Conservation (phyloP, 2,888 invertebrate species). For the Diploptera punctata region DNA sequence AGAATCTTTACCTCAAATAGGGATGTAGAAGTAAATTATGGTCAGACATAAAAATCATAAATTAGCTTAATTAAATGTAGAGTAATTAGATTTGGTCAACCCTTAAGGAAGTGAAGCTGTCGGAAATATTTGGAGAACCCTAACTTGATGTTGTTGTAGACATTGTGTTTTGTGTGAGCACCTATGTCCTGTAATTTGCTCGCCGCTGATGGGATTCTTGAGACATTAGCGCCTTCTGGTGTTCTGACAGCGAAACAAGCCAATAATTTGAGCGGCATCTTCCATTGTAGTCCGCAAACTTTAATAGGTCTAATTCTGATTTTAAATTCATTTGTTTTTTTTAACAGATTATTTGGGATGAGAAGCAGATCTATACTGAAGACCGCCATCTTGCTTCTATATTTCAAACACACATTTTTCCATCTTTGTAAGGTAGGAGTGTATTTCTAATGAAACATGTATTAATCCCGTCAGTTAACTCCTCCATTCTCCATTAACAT, state of each 20-base stretch:
- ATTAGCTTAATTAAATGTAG: too few species aligned
- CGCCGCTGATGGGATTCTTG: constrained; percentile 22
- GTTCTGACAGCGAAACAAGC: constrained; percentile 8
- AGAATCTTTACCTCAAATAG: too few species aligned
- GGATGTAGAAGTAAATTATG: too few species aligned
- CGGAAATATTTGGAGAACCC: constrained; percentile 13
- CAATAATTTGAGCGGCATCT: constrained; percentile 14
- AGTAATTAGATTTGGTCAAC: too few species aligned
- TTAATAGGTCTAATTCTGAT: constrained; percentile 13
- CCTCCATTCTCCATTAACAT: too few species aligned
- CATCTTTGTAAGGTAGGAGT: too few species aligned
- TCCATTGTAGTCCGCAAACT: constrained; percentile 7
- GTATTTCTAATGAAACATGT: too few species aligned
- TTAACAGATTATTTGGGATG: not conserved
- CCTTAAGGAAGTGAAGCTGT: too few species aligned
- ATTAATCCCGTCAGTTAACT: too few species aligned
- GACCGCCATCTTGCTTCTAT: too few species aligned
- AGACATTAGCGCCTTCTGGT: constrained; percentile 13
- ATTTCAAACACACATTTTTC: too few species aligned
- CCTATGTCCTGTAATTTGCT: constrained; percentile 17
- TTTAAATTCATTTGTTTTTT: constrained; percentile 1
- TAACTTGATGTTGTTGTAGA: constrained; percentile 24
- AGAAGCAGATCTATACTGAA: not conserved
- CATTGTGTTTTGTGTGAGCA: constrained; percentile 18
- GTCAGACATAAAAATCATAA: too few species aligned